Evolutionary conservation across 2,888 invertebrate species (phyloP).

Genomic region (Petrophora chlorosata): DNA sequence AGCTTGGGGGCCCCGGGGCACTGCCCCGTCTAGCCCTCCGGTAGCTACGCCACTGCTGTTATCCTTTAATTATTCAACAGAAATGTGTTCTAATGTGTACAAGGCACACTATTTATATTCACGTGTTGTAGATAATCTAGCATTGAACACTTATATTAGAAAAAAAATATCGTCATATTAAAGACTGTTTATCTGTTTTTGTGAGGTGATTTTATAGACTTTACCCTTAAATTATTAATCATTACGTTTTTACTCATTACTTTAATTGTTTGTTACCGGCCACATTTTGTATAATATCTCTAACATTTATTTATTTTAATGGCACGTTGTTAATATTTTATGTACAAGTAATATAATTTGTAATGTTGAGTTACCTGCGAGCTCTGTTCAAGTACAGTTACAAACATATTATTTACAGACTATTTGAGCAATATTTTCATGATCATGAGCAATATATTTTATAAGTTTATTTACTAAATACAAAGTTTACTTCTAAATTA

Average conservation of each 20-base stretch:
- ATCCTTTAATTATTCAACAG: too few species aligned
- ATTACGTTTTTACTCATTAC: conserved; percentile 13
- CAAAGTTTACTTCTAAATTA: too few species aligned
- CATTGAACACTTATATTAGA: too few species aligned
- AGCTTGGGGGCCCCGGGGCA: too few species aligned
- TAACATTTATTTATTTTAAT: neutral
- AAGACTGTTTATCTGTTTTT: neutral
- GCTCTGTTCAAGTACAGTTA: conserved; percentile 14
- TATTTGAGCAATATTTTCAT: conserved; percentile 6
- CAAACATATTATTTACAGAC: neutral
- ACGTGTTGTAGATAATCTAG: too few species aligned
- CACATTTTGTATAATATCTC: conserved; percentile 17
- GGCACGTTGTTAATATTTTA: neutral
- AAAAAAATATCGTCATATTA: too few species aligned
- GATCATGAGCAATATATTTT: conserved; percentile 8
- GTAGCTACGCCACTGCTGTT: too few species aligned
- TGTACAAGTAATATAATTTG: conserved; percentile 1
- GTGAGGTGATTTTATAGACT: neutral
- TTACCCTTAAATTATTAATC: conserved; percentile 5
- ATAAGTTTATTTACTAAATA: conserved; percentile 10
- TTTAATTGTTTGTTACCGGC: conserved; percentile 9
- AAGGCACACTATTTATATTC: too few species aligned
- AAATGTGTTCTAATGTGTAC: too few species aligned
- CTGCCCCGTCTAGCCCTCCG: too few species aligned
- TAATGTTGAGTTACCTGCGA: conserved; percentile 6